Evolutionary conservation across 2,888 invertebrate species (phyloP).

Genomic region (Ramazzottius varieornatus): DNA sequence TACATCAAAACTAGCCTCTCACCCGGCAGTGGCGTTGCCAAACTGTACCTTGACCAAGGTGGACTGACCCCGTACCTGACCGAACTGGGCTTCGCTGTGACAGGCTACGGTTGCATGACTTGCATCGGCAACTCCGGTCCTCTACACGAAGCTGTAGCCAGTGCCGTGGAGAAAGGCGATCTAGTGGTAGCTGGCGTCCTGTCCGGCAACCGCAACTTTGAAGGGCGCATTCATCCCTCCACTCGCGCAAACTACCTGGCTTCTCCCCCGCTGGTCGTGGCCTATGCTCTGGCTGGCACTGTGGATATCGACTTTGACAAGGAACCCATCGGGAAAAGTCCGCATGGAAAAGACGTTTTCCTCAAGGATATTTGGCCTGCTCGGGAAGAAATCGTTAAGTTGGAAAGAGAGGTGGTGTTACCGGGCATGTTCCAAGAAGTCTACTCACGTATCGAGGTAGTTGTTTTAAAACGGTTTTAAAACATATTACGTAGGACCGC

Average conservation of each 20-base stretch:
- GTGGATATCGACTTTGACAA: constrained; percentile 78
- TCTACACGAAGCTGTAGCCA: constrained; percentile 61
- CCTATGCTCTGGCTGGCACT: constrained; percentile 82
- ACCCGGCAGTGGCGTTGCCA: constrained; percentile 80
- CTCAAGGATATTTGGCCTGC: constrained; percentile 86
- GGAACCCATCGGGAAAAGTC: constrained; percentile 43
- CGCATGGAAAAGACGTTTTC: constrained; percentile 48
- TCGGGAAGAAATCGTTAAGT: constrained; percentile 43
- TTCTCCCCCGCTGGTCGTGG: constrained; percentile 83
- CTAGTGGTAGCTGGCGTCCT: constrained; percentile 81
- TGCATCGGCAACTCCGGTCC: constrained; percentile 97
- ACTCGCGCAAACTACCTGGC: constrained; percentile 90
- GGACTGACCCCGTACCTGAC: constrained; percentile 66
- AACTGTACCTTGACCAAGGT: constrained; percentile 62
- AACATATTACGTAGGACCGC: too few relatives aligned
- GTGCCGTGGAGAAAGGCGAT: constrained; percentile 74
- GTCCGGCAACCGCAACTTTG: constrained; percentile 91
- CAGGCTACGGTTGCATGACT: constrained; percentile 99
- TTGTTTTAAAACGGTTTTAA: background rate
- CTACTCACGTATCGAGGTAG: constrained; percentile 41
- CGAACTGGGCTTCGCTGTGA: constrained; percentile 66
- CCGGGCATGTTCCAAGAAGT: constrained; percentile 88
- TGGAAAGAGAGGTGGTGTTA: constrained; percentile 64
- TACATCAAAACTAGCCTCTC: constrained; percentile 90
- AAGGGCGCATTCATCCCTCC: constrained; percentile 86